Conservation (phyloP, 1,140 invertebrate genomes). For the Hesperophylax magnus region DNA sequence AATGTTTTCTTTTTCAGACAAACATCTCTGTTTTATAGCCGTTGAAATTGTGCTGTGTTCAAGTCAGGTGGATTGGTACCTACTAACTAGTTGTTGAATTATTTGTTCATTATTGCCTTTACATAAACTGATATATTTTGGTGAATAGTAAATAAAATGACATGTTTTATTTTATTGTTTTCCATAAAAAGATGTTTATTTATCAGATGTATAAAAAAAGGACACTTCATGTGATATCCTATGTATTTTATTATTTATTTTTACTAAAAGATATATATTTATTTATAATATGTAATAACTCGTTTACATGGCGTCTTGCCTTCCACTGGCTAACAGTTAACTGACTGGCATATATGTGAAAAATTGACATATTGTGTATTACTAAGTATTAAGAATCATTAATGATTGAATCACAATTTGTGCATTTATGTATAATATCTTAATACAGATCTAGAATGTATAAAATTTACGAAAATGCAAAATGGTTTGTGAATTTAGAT, state of each 20-base stretch:
- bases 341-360: conserved; percentile 43
- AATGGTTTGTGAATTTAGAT: conserved; percentile 15
- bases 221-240: conserved; percentile 58
- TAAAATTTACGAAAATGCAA: not conserved
- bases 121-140: not conserved
- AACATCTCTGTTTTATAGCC: too few relatives aligned
- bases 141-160: not conserved
- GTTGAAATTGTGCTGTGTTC: not conserved
- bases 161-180: conserved; percentile 30
- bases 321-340: conserved; percentile 36
- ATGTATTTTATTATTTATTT: conserved; percentile 49
- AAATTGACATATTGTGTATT: conserved; percentile 19
- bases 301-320: conserved; percentile 46
- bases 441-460: not conserved
- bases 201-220: conserved; percentile 58
- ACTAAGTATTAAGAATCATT: not conserved
- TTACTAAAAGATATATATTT: conserved; percentile 40
- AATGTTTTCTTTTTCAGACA: too few relatives aligned
- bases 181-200: conserved; percentile 58
- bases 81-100: not conserved
- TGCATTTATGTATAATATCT: not conserved
- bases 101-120: too few relatives aligned
- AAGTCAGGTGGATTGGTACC: not conserved
- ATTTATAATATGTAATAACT: conserved; percentile 44
- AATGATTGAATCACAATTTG: conserved; percentile 5